Evolutionary conservation across 2,113 vertebrate species (phyloP), one percentile per base, ranked within the genome.

Genomic region (Erythrolamprus reginae): DNA sequence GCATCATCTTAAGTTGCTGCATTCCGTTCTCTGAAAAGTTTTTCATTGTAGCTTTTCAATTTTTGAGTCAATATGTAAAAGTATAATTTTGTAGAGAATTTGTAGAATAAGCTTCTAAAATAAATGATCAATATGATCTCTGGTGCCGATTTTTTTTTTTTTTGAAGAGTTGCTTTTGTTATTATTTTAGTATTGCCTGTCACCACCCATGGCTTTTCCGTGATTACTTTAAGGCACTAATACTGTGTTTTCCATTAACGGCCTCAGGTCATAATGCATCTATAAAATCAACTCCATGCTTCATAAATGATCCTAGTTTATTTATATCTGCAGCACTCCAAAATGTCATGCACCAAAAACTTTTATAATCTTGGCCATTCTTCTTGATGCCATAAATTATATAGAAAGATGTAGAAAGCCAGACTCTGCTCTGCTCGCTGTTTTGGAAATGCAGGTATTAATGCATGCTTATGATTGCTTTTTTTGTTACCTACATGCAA

Each of bases 161-260:
- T 88, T 82, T 0, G 5, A 70, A 77, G 70, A 42, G 17, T 82
- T 26, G 26, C 65, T 90, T 53, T 9, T 52, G 7, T 45, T 87
- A 0, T 2, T 38, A 10, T 9, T 87, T 38, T 92, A 58, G 48
- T 85, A 26, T 87, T 55, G n/a, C 21, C 52, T 86, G 6, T 89
- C 17, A 84, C 61, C 90, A 85, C n/a, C 70, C 0, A 0, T 1
- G 12, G 88, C 87, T 85, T 45, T 86, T 83, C 0, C n/a, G 33
- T 0, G 1, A 87, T 24, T 23, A 50, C 28, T 55, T 61, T 77
- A 85, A 52, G 92, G 51, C 26, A n/a, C 77, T 89, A 0, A 0
- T 52, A 5, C 15, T 55, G 86, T 28, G 4, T 90, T 93, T 94
- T 92, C 92, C 91, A 19, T 82, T 93, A 77, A 56, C n/a, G 61